Conservation (phyloP, 2,888 invertebrate species). For the Eudasyphora cyanicolor region DNA sequence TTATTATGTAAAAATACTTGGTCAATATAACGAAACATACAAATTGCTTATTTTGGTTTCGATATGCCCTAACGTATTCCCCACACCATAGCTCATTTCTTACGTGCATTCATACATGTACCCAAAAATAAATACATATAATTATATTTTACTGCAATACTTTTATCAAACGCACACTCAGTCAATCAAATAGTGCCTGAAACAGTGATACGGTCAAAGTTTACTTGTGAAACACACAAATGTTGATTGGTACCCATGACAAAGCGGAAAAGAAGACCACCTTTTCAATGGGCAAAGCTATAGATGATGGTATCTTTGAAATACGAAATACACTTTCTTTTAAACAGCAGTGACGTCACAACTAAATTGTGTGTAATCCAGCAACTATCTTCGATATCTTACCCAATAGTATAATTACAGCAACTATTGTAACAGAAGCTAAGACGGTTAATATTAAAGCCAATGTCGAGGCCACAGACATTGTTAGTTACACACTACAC, state of each 20-base stretch:
- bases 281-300: neutral
- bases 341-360: neutral
- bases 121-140: too few species aligned
- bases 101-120: too few species aligned
- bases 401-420: slow-evolving; percentile 83
- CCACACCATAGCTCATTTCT: too few species aligned
- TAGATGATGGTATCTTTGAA: neutral
- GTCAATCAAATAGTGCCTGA: neutral
- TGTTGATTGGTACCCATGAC: too few species aligned
- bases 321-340: neutral
- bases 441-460: slow-evolving; percentile 81
- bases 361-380: neutral
- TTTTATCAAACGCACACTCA: too few species aligned
- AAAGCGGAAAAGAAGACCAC: slow-evolving; percentile 43
- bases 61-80: too few species aligned
- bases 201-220: slow-evolving; percentile 1
- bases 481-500: slow-evolving; percentile 68
- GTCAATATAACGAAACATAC: too few species aligned
- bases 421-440: slow-evolving; percentile 82
- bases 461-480: slow-evolving; percentile 74
- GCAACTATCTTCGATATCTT: slow-evolving; percentile 72
- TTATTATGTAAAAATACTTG: too few species aligned
- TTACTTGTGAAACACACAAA: neutral
- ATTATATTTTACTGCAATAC: too few species aligned
- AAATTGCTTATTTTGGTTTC: too few species aligned